These are phyloP conservation scores for Dilophus febrilis DNA, from an alignment of 2,888 invertebrate genomes.

Conservation along the genomic window DNA sequence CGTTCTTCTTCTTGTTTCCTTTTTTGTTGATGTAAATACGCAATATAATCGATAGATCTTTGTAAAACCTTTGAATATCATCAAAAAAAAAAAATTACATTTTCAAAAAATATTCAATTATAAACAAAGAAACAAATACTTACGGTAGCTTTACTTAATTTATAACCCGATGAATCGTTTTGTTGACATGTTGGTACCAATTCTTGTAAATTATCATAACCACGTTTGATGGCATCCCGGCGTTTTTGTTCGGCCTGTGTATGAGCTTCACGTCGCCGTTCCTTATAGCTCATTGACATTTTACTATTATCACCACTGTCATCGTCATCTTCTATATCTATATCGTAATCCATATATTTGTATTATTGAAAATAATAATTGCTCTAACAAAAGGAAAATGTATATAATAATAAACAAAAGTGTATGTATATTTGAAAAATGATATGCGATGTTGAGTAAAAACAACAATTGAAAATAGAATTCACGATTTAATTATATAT, in stretches of 20 bases:
- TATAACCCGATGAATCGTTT: constrained; percentile 79
- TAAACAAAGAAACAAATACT: constrained; percentile 15
- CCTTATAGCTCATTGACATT: constrained; percentile 67
- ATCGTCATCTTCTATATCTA: constrained; percentile 46
- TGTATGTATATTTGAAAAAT: too few species aligned
- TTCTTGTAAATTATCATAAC: constrained; percentile 85
- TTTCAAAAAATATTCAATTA: constrained; percentile 8
- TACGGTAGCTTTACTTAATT: constrained; percentile 85
- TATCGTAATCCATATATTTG: too few species aligned
- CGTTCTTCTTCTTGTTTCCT: constrained; percentile 91
- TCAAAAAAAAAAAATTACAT: constrained; percentile 4
- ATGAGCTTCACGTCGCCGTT: constrained; percentile 84
- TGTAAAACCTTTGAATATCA: constrained; percentile 37
- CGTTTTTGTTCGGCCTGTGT: constrained; percentile 94
- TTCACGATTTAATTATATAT: too few species aligned
- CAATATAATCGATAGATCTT: constrained; percentile 85
- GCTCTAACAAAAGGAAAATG: too few species aligned
- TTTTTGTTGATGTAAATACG: constrained; percentile 80
- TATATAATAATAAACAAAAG: too few species aligned
- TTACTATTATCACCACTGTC: constrained; percentile 41
- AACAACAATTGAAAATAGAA: too few species aligned
- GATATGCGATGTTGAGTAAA: too few species aligned
- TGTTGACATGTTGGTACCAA: constrained; percentile 89
- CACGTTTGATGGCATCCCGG: constrained; percentile 92
- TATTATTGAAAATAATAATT: too few species aligned